A percentile compares a stretch with the other conserved stretches of the same genome.
These are phyloP conservation scores for Craterocephalus amniculus DNA, from an alignment of 2,797 vertebrate genomes.

Conservation along the genomic window DNA sequence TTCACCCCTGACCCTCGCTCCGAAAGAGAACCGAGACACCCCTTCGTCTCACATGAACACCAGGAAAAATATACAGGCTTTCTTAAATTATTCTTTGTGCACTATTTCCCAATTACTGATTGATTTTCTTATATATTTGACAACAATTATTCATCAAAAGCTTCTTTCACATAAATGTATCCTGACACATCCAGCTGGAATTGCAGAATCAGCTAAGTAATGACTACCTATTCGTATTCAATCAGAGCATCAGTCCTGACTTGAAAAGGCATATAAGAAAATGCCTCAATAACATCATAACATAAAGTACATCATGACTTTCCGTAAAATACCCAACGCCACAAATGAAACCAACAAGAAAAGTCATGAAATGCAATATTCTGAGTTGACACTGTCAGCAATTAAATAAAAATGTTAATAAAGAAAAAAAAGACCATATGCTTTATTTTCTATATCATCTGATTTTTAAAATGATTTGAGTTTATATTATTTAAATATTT, in stretches of 20 bases:
- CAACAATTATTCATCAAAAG: neutral
- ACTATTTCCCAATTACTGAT: neutral
- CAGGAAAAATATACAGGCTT: neutral
- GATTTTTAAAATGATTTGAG: neutral
- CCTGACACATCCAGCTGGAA: neutral
- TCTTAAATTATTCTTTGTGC: neutral
- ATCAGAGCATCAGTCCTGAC: neutral
- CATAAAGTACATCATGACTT: neutral
- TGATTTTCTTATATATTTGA: neutral
- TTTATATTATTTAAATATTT: neutral
- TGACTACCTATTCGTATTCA: neutral
- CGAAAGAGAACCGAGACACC: too few species aligned
- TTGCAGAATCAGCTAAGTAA: neutral
- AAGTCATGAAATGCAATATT: neutral
- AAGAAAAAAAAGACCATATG: neutral
- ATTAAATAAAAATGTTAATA: neutral
- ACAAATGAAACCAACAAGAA: neutral
- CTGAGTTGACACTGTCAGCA: neutral
- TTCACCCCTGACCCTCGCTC: too few species aligned
- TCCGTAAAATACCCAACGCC: neutral
- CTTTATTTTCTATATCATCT: neutral
- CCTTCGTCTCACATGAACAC: too few species aligned
- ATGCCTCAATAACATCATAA: neutral
- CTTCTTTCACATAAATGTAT: neutral
- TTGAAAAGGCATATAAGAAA: neutral